A percentile compares a stretch with the other conserved stretches of the same genome.
Conservation (phyloP, 1,140 invertebrate species). For the Panulirus ornatus region DNA sequence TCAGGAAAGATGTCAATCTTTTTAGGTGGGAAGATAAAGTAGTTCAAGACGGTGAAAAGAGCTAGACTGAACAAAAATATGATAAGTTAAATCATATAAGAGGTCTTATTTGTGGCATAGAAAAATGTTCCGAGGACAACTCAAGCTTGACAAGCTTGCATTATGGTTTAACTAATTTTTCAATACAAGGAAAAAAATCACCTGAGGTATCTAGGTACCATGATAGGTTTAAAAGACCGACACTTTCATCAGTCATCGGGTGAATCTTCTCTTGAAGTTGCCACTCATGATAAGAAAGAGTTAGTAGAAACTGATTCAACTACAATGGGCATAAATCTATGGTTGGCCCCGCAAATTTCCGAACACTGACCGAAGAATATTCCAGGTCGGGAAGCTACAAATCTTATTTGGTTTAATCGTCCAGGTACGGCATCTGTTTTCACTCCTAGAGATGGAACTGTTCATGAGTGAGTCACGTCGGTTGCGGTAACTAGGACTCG, state of each 20-base stretch:
- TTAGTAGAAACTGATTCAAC: constrained; percentile 76
- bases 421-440: constrained; percentile 85
- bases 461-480: constrained; percentile 86
- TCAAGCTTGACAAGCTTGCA: not conserved
- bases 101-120: too few relatives aligned
- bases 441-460: constrained; percentile 82
- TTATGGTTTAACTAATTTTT: constrained; percentile 24
- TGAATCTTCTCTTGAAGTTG: too few relatives aligned
- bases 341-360: constrained; percentile 88
- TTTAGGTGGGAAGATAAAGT: not conserved
- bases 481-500: constrained; percentile 27
- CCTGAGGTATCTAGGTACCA: too few relatives aligned
- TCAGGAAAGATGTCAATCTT: not conserved
- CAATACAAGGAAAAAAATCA: not conserved
- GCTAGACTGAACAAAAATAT: not conserved
- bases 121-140: not conserved
- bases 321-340: constrained; percentile 87
- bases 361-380: constrained; percentile 86
- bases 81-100: not conserved
- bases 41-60: not conserved
- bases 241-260: too few relatives aligned
- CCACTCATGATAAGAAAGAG: not conserved
- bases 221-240: too few relatives aligned
- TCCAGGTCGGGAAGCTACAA: constrained; percentile 81
- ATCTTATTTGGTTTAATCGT: constrained; percentile 83